Evolutionary conservation across 1,140 invertebrate genomes (phyloP).

Genomic region (Formica exsecta): DNA sequence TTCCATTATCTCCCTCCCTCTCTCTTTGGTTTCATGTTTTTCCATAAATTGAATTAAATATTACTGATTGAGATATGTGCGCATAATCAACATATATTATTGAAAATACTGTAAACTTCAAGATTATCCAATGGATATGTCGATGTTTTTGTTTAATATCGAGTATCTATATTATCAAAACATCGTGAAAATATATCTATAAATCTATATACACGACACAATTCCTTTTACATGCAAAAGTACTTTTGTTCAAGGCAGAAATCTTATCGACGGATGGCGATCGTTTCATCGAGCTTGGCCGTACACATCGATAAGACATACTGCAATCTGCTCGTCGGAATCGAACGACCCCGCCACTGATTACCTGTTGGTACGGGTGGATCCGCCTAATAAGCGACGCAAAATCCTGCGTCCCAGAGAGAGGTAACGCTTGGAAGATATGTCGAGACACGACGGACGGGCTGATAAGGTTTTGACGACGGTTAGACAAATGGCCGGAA

Average conservation of each 20-base stretch:
- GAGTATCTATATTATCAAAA: not conserved
- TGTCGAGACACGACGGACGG: not conserved
- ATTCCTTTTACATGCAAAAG: not conserved
- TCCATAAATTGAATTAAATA: not conserved
- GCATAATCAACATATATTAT: not conserved
- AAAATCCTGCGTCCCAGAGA: not conserved
- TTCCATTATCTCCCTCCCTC: not conserved
- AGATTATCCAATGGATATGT: not conserved
- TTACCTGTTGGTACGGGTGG: slow-evolving; percentile 1
- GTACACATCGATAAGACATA: slow-evolving; percentile 18
- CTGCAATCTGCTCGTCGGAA: slow-evolving; percentile 5
- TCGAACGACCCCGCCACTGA: not conserved
- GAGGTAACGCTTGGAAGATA: not conserved
- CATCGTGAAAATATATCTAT: too few relatives aligned
- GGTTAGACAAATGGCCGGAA: slow-evolving; percentile 37
- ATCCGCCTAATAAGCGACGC: not conserved
- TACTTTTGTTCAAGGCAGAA: slow-evolving; percentile 25
- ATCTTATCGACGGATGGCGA: slow-evolving; percentile 16
- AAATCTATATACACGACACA: not conserved
- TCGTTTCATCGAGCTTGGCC: not conserved
- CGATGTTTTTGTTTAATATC: not conserved
- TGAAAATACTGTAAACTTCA: not conserved
- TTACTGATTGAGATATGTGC: not conserved
- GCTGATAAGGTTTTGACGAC: slow-evolving; percentile 21
- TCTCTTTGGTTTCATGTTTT: not conserved